Evolutionary conservation across 2,797 vertebrate species (phyloP), one percentile per base, ranked within the genome.

Genomic region (Pachyuromys duprasi): DNA sequence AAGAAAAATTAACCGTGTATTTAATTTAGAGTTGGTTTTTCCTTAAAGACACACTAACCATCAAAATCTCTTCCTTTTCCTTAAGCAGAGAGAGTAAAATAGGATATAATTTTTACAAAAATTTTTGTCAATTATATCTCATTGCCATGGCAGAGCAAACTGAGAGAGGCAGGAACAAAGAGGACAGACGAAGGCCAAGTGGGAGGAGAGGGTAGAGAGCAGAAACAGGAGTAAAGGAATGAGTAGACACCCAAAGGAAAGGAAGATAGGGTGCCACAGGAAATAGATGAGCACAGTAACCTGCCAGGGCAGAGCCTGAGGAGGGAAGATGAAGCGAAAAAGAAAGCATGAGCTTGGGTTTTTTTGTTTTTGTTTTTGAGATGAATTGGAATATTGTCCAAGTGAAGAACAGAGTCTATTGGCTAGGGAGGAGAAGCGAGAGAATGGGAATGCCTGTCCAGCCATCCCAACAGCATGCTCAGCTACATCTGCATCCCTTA

Each of bases 11-110:
- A 92, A 86, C 63, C 76, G 8, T 63, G 13, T 91, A 93, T 93
- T 91, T 95, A 95, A 96, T 87, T 94, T 79, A 81, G 62, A 95
- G 67, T 86, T 90, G 80, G 83, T 97, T 96, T 96, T 96, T 84
- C 70, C 55, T 89, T 95, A 95, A 89, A 94, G 81, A 90, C 92
- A 83, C 65, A 95, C 24, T 36, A 79, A 89, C 36, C 36, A 81
- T 80, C 89, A 89, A 91, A 95, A 93, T 79, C 4, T 22, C 12
- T 86, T 91, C 39, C 69, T 86, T 87, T 60, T 26, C 87, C n/a
- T 60, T 60, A 86, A 86, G 53, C 26, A 65, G 95, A 90, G 90
- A 92, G 60, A 82, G 8, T 6, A 49, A 24, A 65, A 70, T 79
- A 79, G 4, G 14, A 82, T n/a, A 31, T 8, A 33, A 82, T 86